phyloP scores from a whole-genome alignment of 2,888 invertebrate genomes.

The Tetragonula carbonaria region DNA sequence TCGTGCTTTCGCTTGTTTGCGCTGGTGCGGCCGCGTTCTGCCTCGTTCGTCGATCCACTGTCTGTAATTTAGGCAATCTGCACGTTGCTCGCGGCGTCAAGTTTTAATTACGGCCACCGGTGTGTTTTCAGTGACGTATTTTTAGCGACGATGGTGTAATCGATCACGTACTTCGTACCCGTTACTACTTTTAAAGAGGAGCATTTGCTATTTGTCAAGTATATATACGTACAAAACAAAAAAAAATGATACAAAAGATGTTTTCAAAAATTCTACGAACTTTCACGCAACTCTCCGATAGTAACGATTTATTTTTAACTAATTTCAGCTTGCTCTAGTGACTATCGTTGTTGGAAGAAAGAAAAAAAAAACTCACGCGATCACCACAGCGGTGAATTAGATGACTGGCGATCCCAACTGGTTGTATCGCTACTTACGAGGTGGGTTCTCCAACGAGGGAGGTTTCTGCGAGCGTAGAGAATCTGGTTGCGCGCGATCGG shows the following conservation, averaged over 20 bases:
- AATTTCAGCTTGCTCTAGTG: not conserved
- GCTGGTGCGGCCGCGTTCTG: too few relatives aligned
- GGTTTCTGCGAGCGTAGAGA: not conserved
- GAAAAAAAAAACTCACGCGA: not conserved
- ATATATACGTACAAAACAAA: not conserved
- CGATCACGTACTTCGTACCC: not conserved
- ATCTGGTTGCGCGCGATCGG: constrained; percentile 15
- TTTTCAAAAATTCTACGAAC: not conserved
- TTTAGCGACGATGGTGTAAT: not conserved
- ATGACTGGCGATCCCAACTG: not conserved
- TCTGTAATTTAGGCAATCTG: not conserved
- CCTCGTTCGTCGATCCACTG: not conserved
- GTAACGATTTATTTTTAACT: not conserved
- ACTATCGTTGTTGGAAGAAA: too few relatives aligned
- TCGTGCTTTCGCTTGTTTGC: not conserved
- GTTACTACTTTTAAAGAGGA: not conserved
- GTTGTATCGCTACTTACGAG: not conserved
- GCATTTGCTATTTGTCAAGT: not conserved
- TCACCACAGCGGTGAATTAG: not conserved
- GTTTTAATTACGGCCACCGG: not conserved
- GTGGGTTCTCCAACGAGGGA: not conserved
- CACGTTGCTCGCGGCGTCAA: not conserved
- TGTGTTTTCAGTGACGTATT: not conserved
- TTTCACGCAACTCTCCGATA: not conserved
- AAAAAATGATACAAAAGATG: not conserved